Evolutionary conservation across 2,888 invertebrate genomes (phyloP).

Genomic region (Frankliniella intonsa): DNA sequence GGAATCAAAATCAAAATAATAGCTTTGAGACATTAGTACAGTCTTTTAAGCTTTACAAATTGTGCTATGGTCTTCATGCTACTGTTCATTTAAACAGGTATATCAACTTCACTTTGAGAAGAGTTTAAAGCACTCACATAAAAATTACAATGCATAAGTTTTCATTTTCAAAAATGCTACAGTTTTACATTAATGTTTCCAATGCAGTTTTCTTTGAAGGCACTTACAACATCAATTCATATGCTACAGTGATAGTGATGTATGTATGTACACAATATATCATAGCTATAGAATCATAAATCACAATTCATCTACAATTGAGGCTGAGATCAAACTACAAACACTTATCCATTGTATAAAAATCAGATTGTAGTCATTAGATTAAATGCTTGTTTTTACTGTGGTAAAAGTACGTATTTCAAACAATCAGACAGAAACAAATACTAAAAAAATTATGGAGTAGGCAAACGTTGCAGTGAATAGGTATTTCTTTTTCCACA

Average conservation of each 20-base stretch:
- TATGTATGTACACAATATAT: not conserved
- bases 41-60: not conserved
- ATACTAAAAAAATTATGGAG: no score
- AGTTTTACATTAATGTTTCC: no score
- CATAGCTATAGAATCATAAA: not conserved
- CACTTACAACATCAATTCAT: slow-evolving; percentile 3
- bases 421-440: no score
- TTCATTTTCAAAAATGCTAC: no score
- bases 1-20: not conserved
- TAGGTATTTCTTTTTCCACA: no score
- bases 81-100: not conserved
- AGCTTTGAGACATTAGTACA: not conserved
- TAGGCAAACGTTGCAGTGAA: no score
- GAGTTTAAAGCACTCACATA: not conserved
- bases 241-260: not conserved
- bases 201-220: not conserved
- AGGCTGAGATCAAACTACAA: not conserved
- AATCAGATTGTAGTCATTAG: no score
- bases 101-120: not conserved
- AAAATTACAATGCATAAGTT: not conserved
- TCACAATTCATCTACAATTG: not conserved
- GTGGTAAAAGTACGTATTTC: no score
- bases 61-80: slow-evolving; percentile 5
- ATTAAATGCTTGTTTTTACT: no score
- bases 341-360: not conserved